Evolutionary conservation across 1,140 invertebrate genomes (phyloP).

Genomic region (Hylaeus volcanicus): DNA sequence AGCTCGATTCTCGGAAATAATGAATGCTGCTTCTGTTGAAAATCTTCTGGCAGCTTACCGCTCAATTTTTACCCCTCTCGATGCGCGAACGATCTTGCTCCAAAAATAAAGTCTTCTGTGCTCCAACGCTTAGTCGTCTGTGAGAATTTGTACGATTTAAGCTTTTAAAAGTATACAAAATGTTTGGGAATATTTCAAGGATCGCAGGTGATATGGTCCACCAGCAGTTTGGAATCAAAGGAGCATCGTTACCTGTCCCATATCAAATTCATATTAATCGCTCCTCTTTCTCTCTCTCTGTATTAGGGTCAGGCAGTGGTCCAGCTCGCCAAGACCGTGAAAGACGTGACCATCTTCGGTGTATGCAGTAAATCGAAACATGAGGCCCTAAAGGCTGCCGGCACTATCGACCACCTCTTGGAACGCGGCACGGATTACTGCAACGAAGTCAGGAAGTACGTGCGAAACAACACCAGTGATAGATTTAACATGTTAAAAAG

Average conservation of each 20-base stretch:
- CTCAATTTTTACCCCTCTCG: conserved; percentile 49
- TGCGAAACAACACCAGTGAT: conserved; percentile 25
- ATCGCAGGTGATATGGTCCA: too few species aligned
- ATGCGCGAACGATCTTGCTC: conserved; percentile 39
- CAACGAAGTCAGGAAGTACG: conserved; percentile 92
- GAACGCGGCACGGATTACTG: conserved; percentile 90
- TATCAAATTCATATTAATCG: background rate
- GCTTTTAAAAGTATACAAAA: too few species aligned
- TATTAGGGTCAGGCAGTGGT: conserved; percentile 90
- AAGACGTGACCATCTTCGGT: conserved; percentile 91
- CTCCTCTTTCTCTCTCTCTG: conserved; percentile 21
- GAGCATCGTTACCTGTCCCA: background rate
- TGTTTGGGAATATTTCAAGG: too few species aligned
- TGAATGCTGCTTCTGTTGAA: conserved; percentile 74
- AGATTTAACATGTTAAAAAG: too few species aligned
- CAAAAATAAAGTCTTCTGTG: too few species aligned
- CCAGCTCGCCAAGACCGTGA: conserved; percentile 90
- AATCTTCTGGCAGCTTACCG: conserved; percentile 51
- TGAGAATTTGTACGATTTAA: too few species aligned
- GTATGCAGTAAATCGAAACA: conserved; percentile 93
- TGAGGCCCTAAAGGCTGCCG: conserved; percentile 87
- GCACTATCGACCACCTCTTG: conserved; percentile 88
- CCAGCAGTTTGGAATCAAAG: background rate
- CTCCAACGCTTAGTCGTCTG: too few species aligned
- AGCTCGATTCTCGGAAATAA: conserved; percentile 70